Evolutionary conservation across 2,888 invertebrate species (phyloP).

Genomic region (Unio pictorum): DNA sequence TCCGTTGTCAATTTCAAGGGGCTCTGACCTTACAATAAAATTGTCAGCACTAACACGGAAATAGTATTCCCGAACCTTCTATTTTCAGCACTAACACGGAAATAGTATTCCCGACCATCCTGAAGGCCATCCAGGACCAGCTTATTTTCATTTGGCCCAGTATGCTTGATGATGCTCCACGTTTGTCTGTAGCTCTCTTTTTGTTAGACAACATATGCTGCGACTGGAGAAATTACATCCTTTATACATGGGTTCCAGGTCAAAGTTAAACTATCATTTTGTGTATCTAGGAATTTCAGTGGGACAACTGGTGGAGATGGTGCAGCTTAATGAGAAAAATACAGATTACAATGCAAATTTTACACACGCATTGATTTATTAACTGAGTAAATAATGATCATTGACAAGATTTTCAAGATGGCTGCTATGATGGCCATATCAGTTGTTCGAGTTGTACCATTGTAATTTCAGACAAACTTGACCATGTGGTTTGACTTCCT

Average conservation of each 20-base stretch:
- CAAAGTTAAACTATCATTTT: conserved; percentile 46
- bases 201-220: conserved; percentile 84
- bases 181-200: conserved; percentile 75
- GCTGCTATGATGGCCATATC: too few relatives aligned
- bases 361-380: too few relatives aligned
- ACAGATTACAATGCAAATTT: too few relatives aligned
- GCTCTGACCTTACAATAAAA: conserved; percentile 86
- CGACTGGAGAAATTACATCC: too few relatives aligned
- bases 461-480: too few relatives aligned
- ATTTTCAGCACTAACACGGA: too few relatives aligned
- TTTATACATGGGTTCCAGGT: conserved; percentile 69
- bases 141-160: conserved; percentile 73
- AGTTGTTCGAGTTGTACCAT: too few relatives aligned
- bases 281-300: conserved; percentile 50
- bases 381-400: too few relatives aligned
- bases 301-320: conserved; percentile 58
- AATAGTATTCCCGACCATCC: conserved; percentile 85
- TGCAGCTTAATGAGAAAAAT: conserved; percentile 36
- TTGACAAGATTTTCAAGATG: too few relatives aligned
- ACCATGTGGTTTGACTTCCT: too few relatives aligned
- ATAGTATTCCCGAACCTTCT: too few relatives aligned
- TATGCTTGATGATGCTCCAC: conserved; percentile 52
- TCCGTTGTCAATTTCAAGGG: conserved; percentile 68
- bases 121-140: conserved; percentile 75
- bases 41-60: conserved; percentile 91